Base-by-base conservation (phyloP, 2,797 vertebrate species). In the Esox lucius region DNA sequence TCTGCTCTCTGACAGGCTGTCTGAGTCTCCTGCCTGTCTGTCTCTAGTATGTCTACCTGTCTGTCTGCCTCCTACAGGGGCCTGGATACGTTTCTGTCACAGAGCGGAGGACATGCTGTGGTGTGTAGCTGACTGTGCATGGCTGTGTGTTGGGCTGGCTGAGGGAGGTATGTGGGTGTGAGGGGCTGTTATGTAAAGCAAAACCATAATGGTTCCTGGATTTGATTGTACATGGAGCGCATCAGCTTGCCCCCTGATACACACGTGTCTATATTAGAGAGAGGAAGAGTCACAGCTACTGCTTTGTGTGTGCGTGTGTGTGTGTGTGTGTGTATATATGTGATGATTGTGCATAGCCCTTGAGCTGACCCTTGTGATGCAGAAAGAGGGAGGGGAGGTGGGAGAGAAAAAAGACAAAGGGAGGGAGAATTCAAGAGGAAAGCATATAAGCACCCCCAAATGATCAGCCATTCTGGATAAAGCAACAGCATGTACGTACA, bases 1-100 rank as follows among this genome's bases (percentile, higher is more conserved):
- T 61, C 56, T 61, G 56, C 56, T 70, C 78, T 80, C 78, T 82
- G 79, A 80, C 82, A 78, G 79, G 35, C 81, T 74, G 78, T 76
- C 81, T 81, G 56, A 61, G n/a, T 61, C 56, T 61, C 56, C 11
- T 24, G 56, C 22, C 56, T 61, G 56, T 24, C 56, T 61, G 22
- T 4, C 85, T 85, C 12, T 46, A 46, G 42, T 46, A 46, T 46
- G 12, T 11, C 42, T 5, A 46, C 9, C 42, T 46, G 42, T 46
- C 42, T 46, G 42, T 46, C 7, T 46, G 35, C 35, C 42, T 12
- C 9, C 9, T 46, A 46, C 1, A 13, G 46, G 9, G 9, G 1
- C 42, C 42, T 13, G 42, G 35, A 35, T 39, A 39, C 4, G 4
- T 24, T 56, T 11, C 56, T 61, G 56, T 26, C 22, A 61, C 24